Conservation (phyloP, 2,113 vertebrate species). For the Zapus hudsonius region DNA sequence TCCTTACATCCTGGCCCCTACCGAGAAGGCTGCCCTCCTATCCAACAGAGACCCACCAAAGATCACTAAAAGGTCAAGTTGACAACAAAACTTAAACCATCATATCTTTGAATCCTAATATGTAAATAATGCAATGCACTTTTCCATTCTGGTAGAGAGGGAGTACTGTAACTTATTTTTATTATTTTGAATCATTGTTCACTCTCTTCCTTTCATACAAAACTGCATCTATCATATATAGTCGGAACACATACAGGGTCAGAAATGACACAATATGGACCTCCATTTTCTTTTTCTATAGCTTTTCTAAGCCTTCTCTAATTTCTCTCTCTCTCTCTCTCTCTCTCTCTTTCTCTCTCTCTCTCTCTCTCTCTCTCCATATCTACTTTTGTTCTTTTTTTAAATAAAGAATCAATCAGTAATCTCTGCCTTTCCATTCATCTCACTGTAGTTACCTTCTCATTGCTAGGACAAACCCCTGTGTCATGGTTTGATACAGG, state of each 20-base stretch:
- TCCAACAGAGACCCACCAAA: too few species aligned
- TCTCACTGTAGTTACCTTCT: too few species aligned
- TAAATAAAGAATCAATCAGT: too few species aligned
- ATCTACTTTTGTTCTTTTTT: too few species aligned
- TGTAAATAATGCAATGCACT: background rate
- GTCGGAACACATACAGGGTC: background rate
- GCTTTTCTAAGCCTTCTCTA: background rate
- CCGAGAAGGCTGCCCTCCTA: too few species aligned
- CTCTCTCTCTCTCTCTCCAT: too few species aligned
- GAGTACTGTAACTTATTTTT: background rate
- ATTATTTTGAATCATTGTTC: background rate
- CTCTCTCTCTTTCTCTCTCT: background rate
- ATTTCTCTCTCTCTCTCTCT: fast-evolving
- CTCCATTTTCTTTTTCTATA: background rate
- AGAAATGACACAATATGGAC: background rate
- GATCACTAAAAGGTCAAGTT: too few species aligned
- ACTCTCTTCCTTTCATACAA: background rate
- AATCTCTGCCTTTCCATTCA: background rate
- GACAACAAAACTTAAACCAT: too few species aligned
- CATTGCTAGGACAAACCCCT: too few species aligned
- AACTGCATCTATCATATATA: background rate
- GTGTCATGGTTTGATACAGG: too few species aligned
- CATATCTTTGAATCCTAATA: background rate
- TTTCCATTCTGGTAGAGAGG: background rate
- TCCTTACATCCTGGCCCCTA: too few species aligned